These are phyloP conservation scores for Brachypteracias leptosomus DNA, from an alignment of 2,113 vertebrate species.

Conservation along the genomic window DNA sequence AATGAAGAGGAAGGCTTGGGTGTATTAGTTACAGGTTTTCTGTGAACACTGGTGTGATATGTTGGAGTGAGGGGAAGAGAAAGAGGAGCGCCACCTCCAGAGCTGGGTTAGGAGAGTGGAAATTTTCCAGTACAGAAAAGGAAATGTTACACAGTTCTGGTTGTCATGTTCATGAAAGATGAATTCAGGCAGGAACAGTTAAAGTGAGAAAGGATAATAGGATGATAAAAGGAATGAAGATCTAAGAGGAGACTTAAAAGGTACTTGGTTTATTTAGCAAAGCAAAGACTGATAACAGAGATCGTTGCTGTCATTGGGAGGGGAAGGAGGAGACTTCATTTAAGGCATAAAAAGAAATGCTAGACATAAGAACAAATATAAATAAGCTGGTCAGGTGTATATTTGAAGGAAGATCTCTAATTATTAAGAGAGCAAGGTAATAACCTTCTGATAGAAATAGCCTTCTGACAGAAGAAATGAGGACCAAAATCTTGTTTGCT, in stretches of 20 bases:
- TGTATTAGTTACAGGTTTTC: not conserved
- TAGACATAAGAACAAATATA: not conserved
- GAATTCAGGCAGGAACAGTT: not conserved
- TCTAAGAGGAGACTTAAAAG: not conserved
- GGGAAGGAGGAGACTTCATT: not conserved
- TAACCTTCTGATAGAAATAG: not conserved
- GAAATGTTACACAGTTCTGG: not conserved
- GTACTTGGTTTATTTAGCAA: not conserved
- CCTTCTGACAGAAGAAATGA: not conserved
- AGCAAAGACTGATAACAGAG: not conserved
- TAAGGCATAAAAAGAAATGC: not conserved
- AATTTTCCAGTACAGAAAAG: not conserved
- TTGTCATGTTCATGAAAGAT: not conserved
- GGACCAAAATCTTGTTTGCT: not conserved
- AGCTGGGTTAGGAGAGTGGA: not conserved
- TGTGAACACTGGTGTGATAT: not conserved
- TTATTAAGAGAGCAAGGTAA: not conserved
- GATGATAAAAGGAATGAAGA: not conserved
- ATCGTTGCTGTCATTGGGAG: not conserved
- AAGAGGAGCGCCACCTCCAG: not conserved
- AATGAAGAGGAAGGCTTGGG: not conserved
- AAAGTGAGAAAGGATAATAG: not conserved
- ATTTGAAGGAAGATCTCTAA: not conserved
- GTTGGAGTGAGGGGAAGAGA: not conserved
- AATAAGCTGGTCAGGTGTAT: not conserved